Base-by-base conservation (phyloP, 2,113 vertebrate species). In the Gnathonemus echidnorhynchus region DNA sequence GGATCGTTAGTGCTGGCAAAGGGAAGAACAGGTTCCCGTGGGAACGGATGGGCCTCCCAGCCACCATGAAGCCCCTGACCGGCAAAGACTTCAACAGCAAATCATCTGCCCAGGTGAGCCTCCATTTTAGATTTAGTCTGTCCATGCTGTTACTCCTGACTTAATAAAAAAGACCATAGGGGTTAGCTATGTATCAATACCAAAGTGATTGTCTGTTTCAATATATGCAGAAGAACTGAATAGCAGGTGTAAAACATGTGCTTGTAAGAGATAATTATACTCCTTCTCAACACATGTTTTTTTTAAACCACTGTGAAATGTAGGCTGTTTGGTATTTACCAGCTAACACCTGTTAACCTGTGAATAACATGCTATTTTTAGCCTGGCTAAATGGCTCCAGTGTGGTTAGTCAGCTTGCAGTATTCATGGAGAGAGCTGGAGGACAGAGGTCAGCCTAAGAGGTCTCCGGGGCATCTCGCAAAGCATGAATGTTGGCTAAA, bases 11-110 rank as follows among this genome's bases (percentile, higher is more conserved):
- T 0, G 98, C 98, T 0, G 96, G 97, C 0, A 98, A 97, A 92
- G 97, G 97, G 2, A 99, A 97, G 91, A 97, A 94, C 95, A 98
- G 97, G 87, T 95, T 99, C 70, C 98, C 98, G 0, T 99, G 98
- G 98, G 98, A 98, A 92, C 96, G 92, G 5, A 93, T 95, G 0
- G 93, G 35, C 19, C 91, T 94, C 42, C 95, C 94, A 15, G 93
- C 91, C 45, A 0, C 90, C 19, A 95, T 95, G 88, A 92, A 91
- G 0, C 91, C 92, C 52, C 91, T 92, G 3, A 95, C 93, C 46
- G 90, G 13, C 91, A 92, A 87, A 52, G 86, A 93, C 39, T 90
- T 92, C 2, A 91, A 88, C 7, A 39, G 93, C 8, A 95, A 94
- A 91, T 92, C 90, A 42, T 88, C 88, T 89, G 95, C 97, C 88